Evolutionary conservation across 2,113 vertebrate species (phyloP), one percentile per base, ranked within the genome.

Genomic region (Alligator sinensis): DNA sequence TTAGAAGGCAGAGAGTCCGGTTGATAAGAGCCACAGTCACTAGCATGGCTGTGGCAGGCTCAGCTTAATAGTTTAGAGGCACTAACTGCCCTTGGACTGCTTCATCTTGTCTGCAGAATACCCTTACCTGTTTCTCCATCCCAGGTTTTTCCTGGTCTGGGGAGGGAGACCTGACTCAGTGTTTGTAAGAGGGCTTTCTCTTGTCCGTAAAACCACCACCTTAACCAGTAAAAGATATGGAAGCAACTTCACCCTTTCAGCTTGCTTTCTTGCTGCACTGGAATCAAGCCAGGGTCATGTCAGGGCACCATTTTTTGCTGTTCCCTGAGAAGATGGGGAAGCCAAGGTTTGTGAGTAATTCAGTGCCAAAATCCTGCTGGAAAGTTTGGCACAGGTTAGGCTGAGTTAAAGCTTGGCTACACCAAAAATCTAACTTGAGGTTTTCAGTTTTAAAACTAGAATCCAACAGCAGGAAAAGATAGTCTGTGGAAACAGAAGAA

Each of bases 251-350:
- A n/a, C 64, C 64, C 27, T 58, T 55, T 89, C 83, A 68, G 9
- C 66, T 90, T 92, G 61, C 86, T 91, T 27, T 27, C 25, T 58
- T 91, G 66, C 74, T 87, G 54, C 66, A 25, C 14, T 80, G 63
- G 64, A 28, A 81, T 92, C 30, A 95, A 47, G 22, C n/a, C 64
- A 16, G 1, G 2, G 61, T 77, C 22, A 24, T 61, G 64, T n/a
- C 19, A 6, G 58, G 82, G 12, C 59, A 28, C 0, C 0, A 27
- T 54, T 76, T 82, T 21, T 18, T 78, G 8, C 0, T 0, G n/a
- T 79, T 78, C 25, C 47, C 58, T 84, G 47, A 28, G 30, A 80
- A 72, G n/a, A 5, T 1, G 38, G 15, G 15, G 25, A 38, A 54
- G 60, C 82, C 47, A 54, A 28, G 55, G 6, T 54, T 70, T 30